Percentiles rank a stretch among this genome's conserved stretches.
phyloP scores from a whole-genome alignment of 2,888 invertebrate species.

The Watsonalla binaria region DNA sequence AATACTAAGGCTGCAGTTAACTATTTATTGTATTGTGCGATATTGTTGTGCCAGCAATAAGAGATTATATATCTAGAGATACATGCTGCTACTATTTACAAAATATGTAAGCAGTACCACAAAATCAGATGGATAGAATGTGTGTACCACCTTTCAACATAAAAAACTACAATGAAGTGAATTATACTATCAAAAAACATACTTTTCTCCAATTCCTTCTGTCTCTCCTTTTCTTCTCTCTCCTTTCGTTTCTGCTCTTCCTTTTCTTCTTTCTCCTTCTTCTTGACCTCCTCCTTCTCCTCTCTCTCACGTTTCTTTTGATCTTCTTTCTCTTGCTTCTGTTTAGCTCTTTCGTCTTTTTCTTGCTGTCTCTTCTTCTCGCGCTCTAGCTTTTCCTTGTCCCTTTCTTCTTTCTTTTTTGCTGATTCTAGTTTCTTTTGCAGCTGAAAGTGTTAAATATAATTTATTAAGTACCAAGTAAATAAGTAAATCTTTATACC shows the following conservation, averaged over 20 bases:
- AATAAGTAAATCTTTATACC: neutral
- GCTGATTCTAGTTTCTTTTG: constrained; percentile 78
- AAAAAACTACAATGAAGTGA: neutral
- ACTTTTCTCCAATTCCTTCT: constrained; percentile 78
- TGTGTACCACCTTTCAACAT: neutral
- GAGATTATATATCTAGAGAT: too few species aligned
- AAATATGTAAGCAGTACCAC: too few species aligned
- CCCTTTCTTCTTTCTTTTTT: constrained; percentile 77
- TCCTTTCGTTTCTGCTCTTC: constrained; percentile 73
- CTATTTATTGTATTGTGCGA: too few species aligned
- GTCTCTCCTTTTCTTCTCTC: constrained; percentile 73
- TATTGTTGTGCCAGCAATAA: too few species aligned
- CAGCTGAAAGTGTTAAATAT: constrained; percentile 46
- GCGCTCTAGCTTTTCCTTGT: constrained; percentile 67
- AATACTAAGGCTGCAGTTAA: too few species aligned
- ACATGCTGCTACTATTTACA: too few species aligned
- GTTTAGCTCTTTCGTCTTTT: constrained; percentile 68
- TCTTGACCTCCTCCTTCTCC: constrained; percentile 67
- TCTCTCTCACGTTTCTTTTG: constrained; percentile 58
- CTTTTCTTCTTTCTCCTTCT: constrained; percentile 71
- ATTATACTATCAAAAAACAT: constrained; percentile 17
- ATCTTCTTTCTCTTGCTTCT: constrained; percentile 64
- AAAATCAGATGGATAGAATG: neutral
- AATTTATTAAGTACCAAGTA: neutral
- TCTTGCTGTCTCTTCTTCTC: constrained; percentile 65